phyloP scores from a whole-genome alignment of 2,113 vertebrate species.

The Pteropus alecto region DNA sequence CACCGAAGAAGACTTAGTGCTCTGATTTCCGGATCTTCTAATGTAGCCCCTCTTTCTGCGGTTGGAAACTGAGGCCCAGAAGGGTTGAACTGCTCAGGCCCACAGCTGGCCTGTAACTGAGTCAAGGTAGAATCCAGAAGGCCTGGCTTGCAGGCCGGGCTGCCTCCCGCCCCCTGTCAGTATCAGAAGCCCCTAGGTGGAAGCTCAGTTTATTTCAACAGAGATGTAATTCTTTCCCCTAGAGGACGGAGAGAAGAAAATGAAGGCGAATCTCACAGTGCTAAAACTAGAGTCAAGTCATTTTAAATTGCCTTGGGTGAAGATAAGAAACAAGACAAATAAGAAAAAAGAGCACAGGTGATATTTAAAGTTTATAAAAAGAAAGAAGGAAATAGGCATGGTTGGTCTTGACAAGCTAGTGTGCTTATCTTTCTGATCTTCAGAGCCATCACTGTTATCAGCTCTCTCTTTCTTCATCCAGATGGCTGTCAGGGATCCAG shows the following conservation, averaged over 20 bases:
- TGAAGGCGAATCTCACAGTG: neutral
- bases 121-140: neutral
- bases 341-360: neutral
- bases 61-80: neutral
- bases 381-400: neutral
- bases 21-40: neutral
- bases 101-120: neutral
- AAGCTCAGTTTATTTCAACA: neutral
- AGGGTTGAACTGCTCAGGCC: neutral
- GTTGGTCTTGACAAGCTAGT: neutral
- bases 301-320: neutral
- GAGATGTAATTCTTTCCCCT: neutral
- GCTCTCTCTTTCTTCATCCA: neutral
- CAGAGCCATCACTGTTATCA: fast-evolving
- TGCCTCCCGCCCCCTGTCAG: fast-evolving
- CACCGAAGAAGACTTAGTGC: no score
- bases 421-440: neutral
- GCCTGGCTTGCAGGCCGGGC: neutral
- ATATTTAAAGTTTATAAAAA: neutral
- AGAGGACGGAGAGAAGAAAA: neutral
- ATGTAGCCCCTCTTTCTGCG: neutral
- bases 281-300: neutral
- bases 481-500: neutral
- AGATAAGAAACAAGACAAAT: conserved; percentile 26
- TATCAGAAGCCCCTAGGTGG: neutral